Evolutionary conservation across 2,888 invertebrate species (phyloP).

Genomic region (Tenthredo livida): DNA sequence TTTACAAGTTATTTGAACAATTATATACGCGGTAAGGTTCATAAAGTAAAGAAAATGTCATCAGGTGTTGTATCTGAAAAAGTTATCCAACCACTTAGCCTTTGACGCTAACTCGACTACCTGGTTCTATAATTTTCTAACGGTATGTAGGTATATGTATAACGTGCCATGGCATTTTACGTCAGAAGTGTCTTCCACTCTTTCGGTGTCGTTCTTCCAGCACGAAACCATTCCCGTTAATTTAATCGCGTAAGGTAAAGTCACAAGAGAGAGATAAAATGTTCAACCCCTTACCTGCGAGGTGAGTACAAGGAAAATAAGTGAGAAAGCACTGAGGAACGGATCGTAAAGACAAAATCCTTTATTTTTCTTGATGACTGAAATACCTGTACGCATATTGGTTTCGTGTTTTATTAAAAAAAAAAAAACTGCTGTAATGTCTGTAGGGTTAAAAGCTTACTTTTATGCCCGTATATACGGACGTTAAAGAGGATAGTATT

Average conservation of each 20-base stretch:
- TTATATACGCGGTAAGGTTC: background rate
- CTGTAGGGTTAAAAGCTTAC: background rate
- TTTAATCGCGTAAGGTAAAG: slow-evolving; percentile 12
- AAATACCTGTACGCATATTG: background rate
- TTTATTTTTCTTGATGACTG: background rate
- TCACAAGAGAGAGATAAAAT: background rate
- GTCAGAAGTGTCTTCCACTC: background rate
- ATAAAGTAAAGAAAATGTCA: background rate
- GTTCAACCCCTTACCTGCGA: slow-evolving; percentile 8
- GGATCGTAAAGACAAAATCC: background rate
- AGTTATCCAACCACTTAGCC: background rate
- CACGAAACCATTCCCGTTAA: slow-evolving; percentile 9
- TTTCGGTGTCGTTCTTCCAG: background rate
- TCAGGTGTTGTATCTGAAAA: background rate
- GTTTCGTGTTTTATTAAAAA: background rate
- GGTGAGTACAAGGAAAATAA: slow-evolving; percentile 17
- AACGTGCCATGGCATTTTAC: background rate
- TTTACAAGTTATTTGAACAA: background rate
- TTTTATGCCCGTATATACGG: background rate
- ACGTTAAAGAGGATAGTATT: background rate
- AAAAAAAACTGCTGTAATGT: background rate
- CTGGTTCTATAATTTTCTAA: slow-evolving; percentile 1
- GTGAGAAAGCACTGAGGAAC: background rate
- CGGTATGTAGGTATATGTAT: no score
- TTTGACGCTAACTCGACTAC: background rate